phyloP scores from a whole-genome alignment of 2,113 vertebrate genomes.

The Ceyx margarethae region DNA sequence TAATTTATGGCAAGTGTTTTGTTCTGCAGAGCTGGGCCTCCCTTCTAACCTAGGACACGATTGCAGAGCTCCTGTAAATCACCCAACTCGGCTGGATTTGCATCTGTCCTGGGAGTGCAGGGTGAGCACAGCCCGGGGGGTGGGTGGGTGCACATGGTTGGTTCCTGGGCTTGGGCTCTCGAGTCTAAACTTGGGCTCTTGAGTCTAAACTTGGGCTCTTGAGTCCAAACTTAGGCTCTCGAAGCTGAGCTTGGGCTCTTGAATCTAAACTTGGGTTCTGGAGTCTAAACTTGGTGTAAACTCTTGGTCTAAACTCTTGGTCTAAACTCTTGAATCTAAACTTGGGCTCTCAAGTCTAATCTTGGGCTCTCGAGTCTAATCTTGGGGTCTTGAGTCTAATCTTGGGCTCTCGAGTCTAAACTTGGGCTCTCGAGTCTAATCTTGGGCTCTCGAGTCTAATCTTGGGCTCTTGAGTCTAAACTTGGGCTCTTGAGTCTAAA shows the following conservation, averaged over 20 bases:
- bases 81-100: neutral
- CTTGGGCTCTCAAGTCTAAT: neutral
- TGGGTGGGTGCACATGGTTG: too few species aligned
- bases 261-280: neutral
- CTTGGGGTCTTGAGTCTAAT: neutral
- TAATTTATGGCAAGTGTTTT: slow-evolving; percentile 38
- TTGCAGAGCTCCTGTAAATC: neutral
- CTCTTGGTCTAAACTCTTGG: too few species aligned
- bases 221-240: neutral
- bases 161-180: neutral
- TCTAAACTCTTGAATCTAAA: neutral
- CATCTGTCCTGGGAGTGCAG: neutral
- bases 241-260: neutral
- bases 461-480: neutral
- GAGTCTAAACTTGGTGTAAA: neutral
- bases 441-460: neutral
- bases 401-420: neutral
- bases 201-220: neutral
- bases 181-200: neutral
- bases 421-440: neutral
- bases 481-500: neutral
- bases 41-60: neutral
- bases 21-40: neutral
- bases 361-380: neutral
- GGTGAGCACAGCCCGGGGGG: neutral